Base-by-base conservation (phyloP, 2,797 vertebrate species). In the Lerista edwardsae region DNA sequence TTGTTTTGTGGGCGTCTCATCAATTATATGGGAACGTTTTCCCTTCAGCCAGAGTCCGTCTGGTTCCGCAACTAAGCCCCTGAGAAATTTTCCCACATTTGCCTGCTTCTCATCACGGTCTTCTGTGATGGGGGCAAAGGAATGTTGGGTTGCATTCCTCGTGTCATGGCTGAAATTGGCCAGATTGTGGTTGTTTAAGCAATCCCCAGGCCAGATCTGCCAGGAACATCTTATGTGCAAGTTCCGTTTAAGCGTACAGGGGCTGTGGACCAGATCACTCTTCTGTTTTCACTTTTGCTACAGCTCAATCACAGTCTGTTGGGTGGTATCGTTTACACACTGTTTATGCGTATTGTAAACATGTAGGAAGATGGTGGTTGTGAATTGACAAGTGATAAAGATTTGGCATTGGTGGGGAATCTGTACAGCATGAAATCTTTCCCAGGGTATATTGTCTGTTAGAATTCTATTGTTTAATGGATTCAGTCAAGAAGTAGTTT, bases 21-120 rank as follows among this genome's bases (percentile, higher is more conserved):
- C 3, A 25, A 17, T 55, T 23, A 8, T 41, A 25, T 41, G 64
- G 69, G 55, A 34, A 69, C 23, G 55, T 68, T 27, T 29, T 69
- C 19, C 23, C 31, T 27, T 44, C 41, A 25, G 36, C 51, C 44
- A 36, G 41, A 47, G 47, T 75, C 64, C 87, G 88, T 89, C 87
- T 90, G 86, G 80, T 87, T 86, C 86, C 69, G 75, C 89, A 85
- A 79, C 87, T 51, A 71, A 80, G 51, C 47, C 76, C 59, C 47
- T 92, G 75, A 87, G 85, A 92, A 82, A 83, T 90, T 94, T 85
- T 93, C 91, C 83, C 88, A 83, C 47, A 15, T 88, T 89, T 67
- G 69, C 89, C 91, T 79, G 82, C 80, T 87, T 62, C 64, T 69
- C 31, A 47, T 69, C 39, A 44, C 69, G 64, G 21, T 71, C 72